These are phyloP conservation scores for Drosophila niveifrons DNA, from an alignment of 2,888 invertebrate genomes.

Conservation along the genomic window DNA sequence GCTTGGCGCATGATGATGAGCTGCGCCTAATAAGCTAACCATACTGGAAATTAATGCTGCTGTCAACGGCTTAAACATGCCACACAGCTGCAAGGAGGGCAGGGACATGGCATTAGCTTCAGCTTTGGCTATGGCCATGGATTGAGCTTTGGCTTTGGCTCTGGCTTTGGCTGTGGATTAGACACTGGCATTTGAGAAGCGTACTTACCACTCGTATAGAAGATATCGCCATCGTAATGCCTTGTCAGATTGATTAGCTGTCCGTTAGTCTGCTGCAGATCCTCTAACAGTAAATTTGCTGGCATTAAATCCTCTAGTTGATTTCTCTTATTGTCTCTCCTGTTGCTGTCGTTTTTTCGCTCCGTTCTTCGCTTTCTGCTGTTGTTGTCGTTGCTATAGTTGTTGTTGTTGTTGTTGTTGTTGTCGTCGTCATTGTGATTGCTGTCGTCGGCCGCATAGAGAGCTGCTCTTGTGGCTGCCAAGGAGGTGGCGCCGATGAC, in stretches of 20 bases:
- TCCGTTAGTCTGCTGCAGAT: constrained; percentile 77
- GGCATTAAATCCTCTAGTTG: constrained; percentile 63
- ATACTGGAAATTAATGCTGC: constrained; percentile 70
- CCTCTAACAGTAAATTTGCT: constrained; percentile 82
- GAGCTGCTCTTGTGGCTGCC: constrained; percentile 64
- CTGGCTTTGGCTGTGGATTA: constrained; percentile 10
- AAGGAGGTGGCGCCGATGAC: constrained; percentile 70
- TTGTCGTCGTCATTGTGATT: constrained; percentile 19
- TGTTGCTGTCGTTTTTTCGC: constrained; percentile 24
- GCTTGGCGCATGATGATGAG: constrained; percentile 37
- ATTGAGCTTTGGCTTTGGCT: constrained; percentile 10
- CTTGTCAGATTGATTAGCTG: constrained; percentile 85
- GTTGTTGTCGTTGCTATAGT: constrained; percentile 28
- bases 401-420: constrained; percentile 20
- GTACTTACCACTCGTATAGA: constrained; percentile 84
- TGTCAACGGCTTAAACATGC: constrained; percentile 60
- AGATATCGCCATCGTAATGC: constrained; percentile 85
- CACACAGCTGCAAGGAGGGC: constrained; percentile 26
- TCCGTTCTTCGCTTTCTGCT: constrained; percentile 5
- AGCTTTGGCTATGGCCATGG: constrained; percentile 9
- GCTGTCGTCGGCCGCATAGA: constrained; percentile 42
- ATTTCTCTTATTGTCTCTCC: constrained; percentile 48
- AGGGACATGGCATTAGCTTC: neutral
- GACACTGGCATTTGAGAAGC: constrained; percentile 6
- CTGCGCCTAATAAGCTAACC: constrained; percentile 49